Base-by-base conservation (phyloP, 1,140 invertebrate species). In the Mycetomoellerius zeteki region DNA sequence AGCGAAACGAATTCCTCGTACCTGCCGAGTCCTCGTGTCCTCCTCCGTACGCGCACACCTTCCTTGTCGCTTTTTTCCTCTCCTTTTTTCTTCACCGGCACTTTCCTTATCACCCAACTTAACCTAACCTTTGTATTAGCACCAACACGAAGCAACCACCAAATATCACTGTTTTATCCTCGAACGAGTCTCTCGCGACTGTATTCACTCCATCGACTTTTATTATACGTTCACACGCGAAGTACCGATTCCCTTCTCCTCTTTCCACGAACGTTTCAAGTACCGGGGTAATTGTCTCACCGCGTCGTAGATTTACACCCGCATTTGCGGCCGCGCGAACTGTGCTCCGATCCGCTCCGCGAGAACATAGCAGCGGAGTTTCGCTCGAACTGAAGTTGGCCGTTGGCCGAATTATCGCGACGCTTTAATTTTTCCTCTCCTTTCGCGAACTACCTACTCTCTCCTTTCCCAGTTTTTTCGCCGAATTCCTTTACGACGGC, bases 71-170 rank as follows among this genome's bases (percentile, higher is more conserved):
- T 37, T 37, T 37, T 33, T 37, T 37, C 33, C 33, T 7, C 8
- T 56, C 7, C 8, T 19, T 54, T 56, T n/a, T 84, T 47, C 80
- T 33, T 21, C 58, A 89, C 71, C 71, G 71, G 52, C 84, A 89
- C 89, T 86, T 65, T 84, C 60, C 7, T 60, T 47, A 89, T 90
- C 89, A 90, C 89, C 76, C 73, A 77, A 89, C 72, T n/a, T 30
- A 27, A 90, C 85, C 58, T 67, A 43, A 89, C 65, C 37, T 21
- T 58, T 72, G 43, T 43, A 43, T 43, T 72, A 86, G 52, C 88
- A 90, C 85, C 87, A 89, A 69, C 77, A 73, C 75, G 67, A 73
- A 88, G 33, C 84, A 84, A 88, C 6, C 88, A 90, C 89, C 30
- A 43, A 86, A 88, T 47, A 69, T 86, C 86, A 90, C 89, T 67